Evolutionary conservation across 1,140 invertebrate species (phyloP).

Genomic region (Zaprionus inermis): DNA sequence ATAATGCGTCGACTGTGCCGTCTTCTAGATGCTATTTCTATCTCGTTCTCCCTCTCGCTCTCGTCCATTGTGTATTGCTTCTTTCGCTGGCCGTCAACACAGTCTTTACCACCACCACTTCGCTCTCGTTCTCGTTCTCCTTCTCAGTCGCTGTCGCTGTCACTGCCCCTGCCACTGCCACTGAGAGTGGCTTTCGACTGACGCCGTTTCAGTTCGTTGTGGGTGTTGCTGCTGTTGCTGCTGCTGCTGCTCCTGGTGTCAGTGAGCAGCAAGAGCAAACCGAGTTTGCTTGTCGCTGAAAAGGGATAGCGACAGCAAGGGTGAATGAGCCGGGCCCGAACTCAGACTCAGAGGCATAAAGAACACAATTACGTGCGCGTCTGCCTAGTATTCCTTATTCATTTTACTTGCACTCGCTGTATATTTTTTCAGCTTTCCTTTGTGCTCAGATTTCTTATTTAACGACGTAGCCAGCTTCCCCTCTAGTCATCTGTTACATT

Average conservation of each 20-base stretch:
- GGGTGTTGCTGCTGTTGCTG: conserved; percentile 45
- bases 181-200: conserved; percentile 1
- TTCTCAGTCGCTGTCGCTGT: conserved; percentile 4
- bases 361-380: conserved; percentile 66
- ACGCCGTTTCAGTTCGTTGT: conserved; percentile 32
- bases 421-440: conserved; percentile 32
- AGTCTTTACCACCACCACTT: conserved; percentile 14
- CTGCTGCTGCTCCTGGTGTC: conserved; percentile 25
- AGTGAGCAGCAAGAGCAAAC: conserved; percentile 8
- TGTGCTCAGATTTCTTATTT: conserved; percentile 47
- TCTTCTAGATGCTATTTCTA: conserved; percentile 28
- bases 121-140: not conserved
- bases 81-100: conserved; percentile 18
- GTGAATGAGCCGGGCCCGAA: conserved; percentile 31
- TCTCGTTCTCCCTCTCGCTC: conserved; percentile 36
- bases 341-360: conserved; percentile 41
- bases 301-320: conserved; percentile 46
- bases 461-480: conserved; percentile 4
- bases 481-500: not conserved
- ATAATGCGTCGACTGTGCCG: conserved; percentile 63
- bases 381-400: conserved; percentile 36
- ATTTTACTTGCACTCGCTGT: conserved; percentile 18
- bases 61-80: conserved; percentile 36
- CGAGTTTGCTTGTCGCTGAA: conserved; percentile 4
- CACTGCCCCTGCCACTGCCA: conserved; percentile 6